These are phyloP conservation scores for Galbula dea DNA, from an alignment of 2,113 vertebrate species.

Conservation along the genomic window DNA sequence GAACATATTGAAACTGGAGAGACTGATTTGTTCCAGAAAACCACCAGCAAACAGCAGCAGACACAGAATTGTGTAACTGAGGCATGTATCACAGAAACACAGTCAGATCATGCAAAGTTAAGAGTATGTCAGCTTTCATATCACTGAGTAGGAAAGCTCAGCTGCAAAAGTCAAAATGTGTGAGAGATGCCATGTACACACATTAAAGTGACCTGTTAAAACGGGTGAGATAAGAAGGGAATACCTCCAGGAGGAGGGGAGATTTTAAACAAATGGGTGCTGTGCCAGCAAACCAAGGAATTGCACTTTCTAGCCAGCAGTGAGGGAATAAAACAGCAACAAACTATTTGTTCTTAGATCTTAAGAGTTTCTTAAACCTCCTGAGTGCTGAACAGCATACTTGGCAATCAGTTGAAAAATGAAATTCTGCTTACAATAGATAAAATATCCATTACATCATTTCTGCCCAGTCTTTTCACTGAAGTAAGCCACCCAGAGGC, in stretches of 20 bases:
- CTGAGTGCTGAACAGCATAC: not conserved
- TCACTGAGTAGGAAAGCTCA: not conserved
- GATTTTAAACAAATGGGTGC: slow-evolving; percentile 7
- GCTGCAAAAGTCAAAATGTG: not conserved
- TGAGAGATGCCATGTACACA: not conserved
- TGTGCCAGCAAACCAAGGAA: slow-evolving; percentile 1
- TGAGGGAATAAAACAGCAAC: not conserved
- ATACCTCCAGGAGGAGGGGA: not conserved
- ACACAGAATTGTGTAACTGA: not conserved
- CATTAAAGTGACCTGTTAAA: not conserved
- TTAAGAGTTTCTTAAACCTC: slow-evolving; percentile 14
- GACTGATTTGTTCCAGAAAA: slow-evolving; percentile 55
- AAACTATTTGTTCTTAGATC: not conserved
- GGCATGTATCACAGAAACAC: not conserved
- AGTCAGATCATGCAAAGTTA: not conserved
- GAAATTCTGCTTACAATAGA: slow-evolving; percentile 11
- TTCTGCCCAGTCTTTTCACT: not conserved
- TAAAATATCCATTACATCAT: slow-evolving; percentile 26
- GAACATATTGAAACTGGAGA: slow-evolving; percentile 42
- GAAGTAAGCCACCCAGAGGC: not conserved
- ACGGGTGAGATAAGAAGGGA: not conserved
- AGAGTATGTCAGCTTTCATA: not conserved
- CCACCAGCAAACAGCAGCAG: slow-evolving; percentile 27
- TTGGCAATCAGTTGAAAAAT: slow-evolving; percentile 18
- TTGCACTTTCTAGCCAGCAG: not conserved